phyloP scores from a whole-genome alignment of 2,797 vertebrate genomes.

The Gambusia yucatana region DNA sequence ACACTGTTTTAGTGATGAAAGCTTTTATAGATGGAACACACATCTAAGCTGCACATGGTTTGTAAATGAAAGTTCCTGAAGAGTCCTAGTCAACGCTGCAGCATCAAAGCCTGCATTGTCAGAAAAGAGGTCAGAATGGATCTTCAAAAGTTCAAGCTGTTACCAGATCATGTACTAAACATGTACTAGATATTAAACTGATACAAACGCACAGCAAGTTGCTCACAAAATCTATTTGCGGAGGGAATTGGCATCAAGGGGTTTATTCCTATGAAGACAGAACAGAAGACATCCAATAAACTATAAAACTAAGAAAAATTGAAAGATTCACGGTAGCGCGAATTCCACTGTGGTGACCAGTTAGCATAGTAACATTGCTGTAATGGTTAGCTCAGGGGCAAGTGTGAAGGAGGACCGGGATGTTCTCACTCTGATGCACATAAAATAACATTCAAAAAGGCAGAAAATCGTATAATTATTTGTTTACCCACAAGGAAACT shows the following conservation, averaged over 20 bases:
- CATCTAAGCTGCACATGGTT: neutral
- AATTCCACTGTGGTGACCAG: neutral
- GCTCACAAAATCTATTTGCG: neutral
- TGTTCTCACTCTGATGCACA: neutral
- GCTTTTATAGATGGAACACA: neutral
- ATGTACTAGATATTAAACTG: neutral
- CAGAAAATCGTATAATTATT: neutral
- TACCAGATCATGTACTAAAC: neutral
- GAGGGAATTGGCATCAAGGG: neutral
- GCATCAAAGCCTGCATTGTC: neutral
- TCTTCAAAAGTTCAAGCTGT: neutral
- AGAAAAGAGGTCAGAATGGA: neutral
- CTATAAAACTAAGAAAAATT: neutral
- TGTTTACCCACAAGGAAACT: neutral
- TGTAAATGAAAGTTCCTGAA: neutral
- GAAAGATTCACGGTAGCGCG: neutral
- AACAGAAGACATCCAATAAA: neutral
- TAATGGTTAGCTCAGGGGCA: neutral
- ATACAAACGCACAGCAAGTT: neutral
- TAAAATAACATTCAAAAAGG: neutral
- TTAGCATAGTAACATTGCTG: neutral
- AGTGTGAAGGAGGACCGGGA: neutral
- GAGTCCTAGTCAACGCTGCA: neutral
- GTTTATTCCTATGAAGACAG: neutral
- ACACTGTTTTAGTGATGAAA: neutral